phyloP scores from a whole-genome alignment of 2,888 invertebrate genomes.

The Agrotis segetum region DNA sequence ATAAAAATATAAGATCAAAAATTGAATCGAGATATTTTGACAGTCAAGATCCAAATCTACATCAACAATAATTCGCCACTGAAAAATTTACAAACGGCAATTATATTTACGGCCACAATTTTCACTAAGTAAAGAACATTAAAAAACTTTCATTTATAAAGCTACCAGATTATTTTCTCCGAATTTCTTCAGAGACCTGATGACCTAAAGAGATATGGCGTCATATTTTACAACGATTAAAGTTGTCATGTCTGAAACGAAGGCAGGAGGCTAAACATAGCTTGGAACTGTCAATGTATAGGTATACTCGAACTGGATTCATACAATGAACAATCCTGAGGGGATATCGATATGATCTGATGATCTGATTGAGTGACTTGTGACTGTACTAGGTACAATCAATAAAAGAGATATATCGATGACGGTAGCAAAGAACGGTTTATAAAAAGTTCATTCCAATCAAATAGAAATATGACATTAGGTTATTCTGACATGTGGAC shows the following conservation, averaged over 20 bases:
- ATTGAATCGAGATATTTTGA: conserved; percentile 15
- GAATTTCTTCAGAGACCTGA: conserved; percentile 34
- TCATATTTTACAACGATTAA: conserved; percentile 44
- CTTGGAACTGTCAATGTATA: conserved; percentile 26
- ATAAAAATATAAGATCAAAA: conserved; percentile 15
- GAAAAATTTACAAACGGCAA: conserved; percentile 1
- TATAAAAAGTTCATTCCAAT: no score
- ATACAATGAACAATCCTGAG: conserved; percentile 39
- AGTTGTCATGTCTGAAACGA: conserved; percentile 41
- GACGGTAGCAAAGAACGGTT: no score
- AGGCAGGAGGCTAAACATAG: conserved; percentile 28
- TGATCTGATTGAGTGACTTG: conserved; percentile 30
- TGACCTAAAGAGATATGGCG: conserved; percentile 37
- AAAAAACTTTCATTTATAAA: conserved; percentile 32
- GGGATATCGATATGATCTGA: conserved; percentile 29
- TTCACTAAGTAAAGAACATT: not conserved
- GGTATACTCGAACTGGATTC: conserved; percentile 22
- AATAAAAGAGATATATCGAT: no score
- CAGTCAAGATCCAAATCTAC: conserved; percentile 15
- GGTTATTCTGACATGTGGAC: no score
- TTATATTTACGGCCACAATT: conserved; percentile 4
- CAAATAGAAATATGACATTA: no score
- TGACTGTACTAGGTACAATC: not conserved
- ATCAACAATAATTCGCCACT: conserved; percentile 11
- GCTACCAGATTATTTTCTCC: conserved; percentile 19